phyloP scores from a whole-genome alignment of 92 coral and sea anemone genomes.

The Virgularia gustaviana region DNA sequence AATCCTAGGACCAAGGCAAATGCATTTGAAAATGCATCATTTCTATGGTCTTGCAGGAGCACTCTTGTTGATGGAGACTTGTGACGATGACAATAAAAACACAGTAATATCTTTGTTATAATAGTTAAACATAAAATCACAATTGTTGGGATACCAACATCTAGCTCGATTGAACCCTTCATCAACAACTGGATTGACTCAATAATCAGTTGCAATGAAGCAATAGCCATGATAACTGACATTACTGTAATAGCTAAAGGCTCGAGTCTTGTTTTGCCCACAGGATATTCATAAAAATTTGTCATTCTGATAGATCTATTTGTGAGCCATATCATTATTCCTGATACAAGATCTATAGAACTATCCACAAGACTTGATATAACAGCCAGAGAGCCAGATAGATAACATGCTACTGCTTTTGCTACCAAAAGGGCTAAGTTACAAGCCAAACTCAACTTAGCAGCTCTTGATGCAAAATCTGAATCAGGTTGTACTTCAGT shows the following conservation, averaged over 20 bases:
- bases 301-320: constrained; percentile 74
- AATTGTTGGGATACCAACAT: constrained; percentile 66
- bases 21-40: constrained; percentile 82
- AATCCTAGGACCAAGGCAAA: constrained; percentile 85
- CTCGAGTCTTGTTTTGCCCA: constrained; percentile 82
- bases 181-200: constrained; percentile 62
- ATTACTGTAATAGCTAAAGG: constrained; percentile 80
- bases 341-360: constrained; percentile 82
- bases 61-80: constrained; percentile 64
- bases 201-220: constrained; percentile 83
- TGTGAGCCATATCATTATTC: constrained; percentile 79
- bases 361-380: constrained; percentile 96
- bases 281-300: constrained; percentile 84
- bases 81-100: constrained; percentile 60
- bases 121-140: constrained; percentile 66
- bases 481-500: background rate
- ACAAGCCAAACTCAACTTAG: constrained; percentile 66
- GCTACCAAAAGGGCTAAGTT: constrained; percentile 64
- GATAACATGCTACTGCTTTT: constrained; percentile 71
- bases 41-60: constrained; percentile 89
- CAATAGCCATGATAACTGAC: constrained; percentile 92
- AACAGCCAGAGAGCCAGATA: constrained; percentile 93
- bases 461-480: constrained; percentile 47
- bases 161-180: constrained; percentile 61
- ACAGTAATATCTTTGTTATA: constrained; percentile 55